Evolutionary conservation across 2,888 invertebrate species (phyloP).

Genomic region (Drosophila gaucha): DNA sequence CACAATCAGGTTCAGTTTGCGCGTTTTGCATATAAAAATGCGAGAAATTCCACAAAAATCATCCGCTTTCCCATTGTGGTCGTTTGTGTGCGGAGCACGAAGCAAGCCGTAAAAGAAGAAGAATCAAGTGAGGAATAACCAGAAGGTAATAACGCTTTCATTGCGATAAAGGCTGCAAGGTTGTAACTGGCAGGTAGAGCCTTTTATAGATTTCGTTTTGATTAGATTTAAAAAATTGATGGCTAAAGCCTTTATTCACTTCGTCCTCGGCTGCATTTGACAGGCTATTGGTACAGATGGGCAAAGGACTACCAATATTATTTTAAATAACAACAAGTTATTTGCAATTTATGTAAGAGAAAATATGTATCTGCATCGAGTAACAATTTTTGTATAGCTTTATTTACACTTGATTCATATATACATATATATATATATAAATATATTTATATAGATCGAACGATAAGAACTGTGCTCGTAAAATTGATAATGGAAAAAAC

Average conservation of each 20-base stretch:
- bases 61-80: conserved; percentile 10
- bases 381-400: background rate
- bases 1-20: conserved; percentile 19
- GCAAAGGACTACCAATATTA: background rate
- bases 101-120: conserved; percentile 10
- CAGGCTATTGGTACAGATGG: background rate
- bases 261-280: background rate
- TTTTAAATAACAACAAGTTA: background rate
- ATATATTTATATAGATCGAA: no score
- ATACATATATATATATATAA: no score
- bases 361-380: background rate
- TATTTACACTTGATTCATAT: background rate
- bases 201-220: conserved; percentile 35
- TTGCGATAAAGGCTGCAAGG: conserved; percentile 19
- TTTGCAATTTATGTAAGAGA: background rate
- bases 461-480: no score
- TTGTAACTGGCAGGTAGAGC: conserved; percentile 19
- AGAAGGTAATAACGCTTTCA: conserved; percentile 7
- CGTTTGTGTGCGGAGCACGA: conserved; percentile 3
- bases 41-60: conserved; percentile 38
- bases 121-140: background rate
- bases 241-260: background rate
- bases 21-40: conserved; percentile 42
- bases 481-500: no score
- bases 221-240: conserved; percentile 33